Evolutionary conservation across 2,113 vertebrate genomes (phyloP).

Genomic region (Macquaria australasica): DNA sequence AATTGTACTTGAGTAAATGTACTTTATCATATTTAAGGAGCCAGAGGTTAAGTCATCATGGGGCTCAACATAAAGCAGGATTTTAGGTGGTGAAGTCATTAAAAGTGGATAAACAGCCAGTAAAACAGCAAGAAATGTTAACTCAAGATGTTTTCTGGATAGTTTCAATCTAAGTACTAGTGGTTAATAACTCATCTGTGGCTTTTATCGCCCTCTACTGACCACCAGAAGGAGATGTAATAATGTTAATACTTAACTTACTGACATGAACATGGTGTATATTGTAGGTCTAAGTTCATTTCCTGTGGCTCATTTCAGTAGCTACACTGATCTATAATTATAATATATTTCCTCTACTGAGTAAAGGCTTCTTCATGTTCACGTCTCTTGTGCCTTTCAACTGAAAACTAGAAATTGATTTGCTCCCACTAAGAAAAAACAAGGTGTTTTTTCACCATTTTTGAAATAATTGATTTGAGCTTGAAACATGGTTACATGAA

Average conservation of each 20-base stretch:
- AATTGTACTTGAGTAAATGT: too few species aligned
- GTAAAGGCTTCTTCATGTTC: neutral
- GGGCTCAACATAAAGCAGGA: neutral
- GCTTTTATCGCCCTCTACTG: neutral
- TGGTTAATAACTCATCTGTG: neutral
- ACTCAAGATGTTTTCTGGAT: neutral
- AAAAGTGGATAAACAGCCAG: neutral
- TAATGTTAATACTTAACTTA: neutral
- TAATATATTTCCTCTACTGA: neutral
- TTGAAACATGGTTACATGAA: neutral
- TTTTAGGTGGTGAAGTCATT: neutral
- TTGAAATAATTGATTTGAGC: neutral
- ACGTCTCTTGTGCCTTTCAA: neutral
- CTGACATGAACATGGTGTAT: too few species aligned
- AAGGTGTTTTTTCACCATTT: too few species aligned
- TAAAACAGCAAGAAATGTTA: neutral
- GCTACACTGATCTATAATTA: neutral
- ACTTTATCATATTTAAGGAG: conserved; percentile 58
- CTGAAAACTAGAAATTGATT: neutral
- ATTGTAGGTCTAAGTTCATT: neutral
- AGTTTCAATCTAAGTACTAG: neutral
- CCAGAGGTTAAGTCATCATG: conserved; percentile 50
- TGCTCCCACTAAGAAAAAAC: neutral
- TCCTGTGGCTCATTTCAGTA: neutral
- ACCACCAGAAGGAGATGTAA: neutral